Conservation (phyloP, 2,113 vertebrate genomes). For the Enhydra lutris region DNA sequence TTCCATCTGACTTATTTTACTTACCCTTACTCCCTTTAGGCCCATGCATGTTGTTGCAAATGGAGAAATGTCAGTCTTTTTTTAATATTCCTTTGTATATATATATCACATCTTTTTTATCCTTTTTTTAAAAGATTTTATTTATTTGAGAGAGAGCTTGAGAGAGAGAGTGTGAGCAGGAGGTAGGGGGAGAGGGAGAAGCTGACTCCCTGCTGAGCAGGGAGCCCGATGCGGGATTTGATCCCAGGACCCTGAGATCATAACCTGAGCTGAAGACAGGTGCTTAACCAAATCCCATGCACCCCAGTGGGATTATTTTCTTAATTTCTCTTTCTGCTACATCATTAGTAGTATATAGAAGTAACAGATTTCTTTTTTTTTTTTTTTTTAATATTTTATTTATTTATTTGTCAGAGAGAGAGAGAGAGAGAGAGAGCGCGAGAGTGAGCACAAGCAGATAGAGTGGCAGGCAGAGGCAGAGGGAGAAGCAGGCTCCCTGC, state of each 20-base stretch:
- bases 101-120: background rate
- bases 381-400: too few species aligned
- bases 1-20: background rate
- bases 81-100: background rate
- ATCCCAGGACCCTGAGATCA: background rate
- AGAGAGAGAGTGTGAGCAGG: background rate
- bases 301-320: background rate
- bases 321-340: background rate
- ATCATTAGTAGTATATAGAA: background rate
- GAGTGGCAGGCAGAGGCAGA: too few species aligned
- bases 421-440: too few species aligned
- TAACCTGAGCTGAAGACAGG: background rate
- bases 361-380: background rate
- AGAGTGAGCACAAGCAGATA: too few species aligned
- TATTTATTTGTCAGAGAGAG: too few species aligned
- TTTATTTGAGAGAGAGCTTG: background rate
- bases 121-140: background rate
- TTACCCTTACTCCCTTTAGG: background rate
- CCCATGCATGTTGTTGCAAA: background rate
- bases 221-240: background rate
- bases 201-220: background rate
- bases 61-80: background rate
- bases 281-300: background rate
- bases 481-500: too few species aligned
- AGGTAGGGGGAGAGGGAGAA: background rate